Evolutionary conservation across 37 sponge, comb jelly and placozoan genomes (phyloP).

Genomic region (Beroe forskalii): DNA sequence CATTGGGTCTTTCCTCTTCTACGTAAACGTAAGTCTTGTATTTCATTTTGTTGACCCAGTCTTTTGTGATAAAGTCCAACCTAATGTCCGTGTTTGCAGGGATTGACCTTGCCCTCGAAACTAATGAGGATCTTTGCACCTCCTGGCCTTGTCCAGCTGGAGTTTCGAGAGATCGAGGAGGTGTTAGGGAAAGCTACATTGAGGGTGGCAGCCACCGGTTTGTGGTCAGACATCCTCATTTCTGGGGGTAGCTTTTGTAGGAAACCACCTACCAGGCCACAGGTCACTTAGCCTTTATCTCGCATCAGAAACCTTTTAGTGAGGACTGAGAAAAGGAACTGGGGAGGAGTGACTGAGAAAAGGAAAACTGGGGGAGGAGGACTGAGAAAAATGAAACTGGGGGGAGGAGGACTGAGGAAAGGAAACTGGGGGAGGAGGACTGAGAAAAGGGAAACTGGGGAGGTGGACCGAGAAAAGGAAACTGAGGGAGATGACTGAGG

Average conservation of each 20-base stretch:
- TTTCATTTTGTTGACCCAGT: neutral
- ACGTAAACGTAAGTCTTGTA: neutral
- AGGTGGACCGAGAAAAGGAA: too few species aligned
- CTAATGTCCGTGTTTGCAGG: neutral
- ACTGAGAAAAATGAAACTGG: too few species aligned
- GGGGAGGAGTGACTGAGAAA: too few species aligned
- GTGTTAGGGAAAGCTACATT: neutral
- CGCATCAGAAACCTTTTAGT: too few species aligned
- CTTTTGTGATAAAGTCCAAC: neutral
- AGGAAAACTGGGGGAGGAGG: too few species aligned
- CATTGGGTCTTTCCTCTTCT: neutral
- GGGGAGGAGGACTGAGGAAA: too few species aligned
- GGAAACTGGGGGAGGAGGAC: too few species aligned
- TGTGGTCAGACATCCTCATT: neutral
- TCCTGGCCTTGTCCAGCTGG: neutral
- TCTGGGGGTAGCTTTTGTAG: conserved; percentile 7
- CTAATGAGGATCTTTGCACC: neutral
- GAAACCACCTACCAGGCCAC: neutral
- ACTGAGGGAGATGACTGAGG: too few species aligned
- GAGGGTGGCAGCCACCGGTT: neutral
- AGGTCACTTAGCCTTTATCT: neutral
- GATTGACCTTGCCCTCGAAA: neutral
- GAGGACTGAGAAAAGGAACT: too few species aligned
- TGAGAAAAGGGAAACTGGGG: too few species aligned
- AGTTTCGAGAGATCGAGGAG: neutral